Base-by-base conservation (phyloP, 1,140 invertebrate species). In the Centruroides sculpturatus region DNA sequence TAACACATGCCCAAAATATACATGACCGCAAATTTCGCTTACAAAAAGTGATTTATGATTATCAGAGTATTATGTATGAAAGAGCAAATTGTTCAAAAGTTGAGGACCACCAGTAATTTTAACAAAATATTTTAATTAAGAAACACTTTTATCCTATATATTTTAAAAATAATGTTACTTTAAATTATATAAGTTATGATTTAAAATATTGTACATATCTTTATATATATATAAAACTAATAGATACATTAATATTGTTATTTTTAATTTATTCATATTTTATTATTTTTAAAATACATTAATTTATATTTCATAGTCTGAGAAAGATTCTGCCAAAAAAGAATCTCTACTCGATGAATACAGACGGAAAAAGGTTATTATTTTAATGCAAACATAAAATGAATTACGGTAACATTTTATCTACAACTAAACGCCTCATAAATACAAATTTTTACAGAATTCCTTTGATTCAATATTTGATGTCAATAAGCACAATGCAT, bases 381-480 rank as follows among this genome's bases (percentile, higher is more conserved):
- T 50, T 35, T 51, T 13, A 49, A 41, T 41, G 8, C 23, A 41
- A 41, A 41, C 8, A 41, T 41, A 41, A 41, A 5, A 41, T 41
- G 5, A 41, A 41, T 41, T 23, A 23, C 1, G 1, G 12, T 51
- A 34, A 51, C 49, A 12, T 34, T 51, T 51, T 34, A 51, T 34
- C 12, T 34, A n/a, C 2, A 2, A 51, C 49, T 34, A 51, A 51
- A 51, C 2, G 12, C 12, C 34, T 34, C 12, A 12, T 34, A 51
- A 51, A 12, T 51, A 11, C 49, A 6, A 1, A 55, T 11, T 11
- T 61, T 66, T 54, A 48, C 60, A 72, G 69, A 87, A 91, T 64
- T 82, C 89, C 0, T 97, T 94, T 74, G 83, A 88, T 56, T 88
- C 89, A 3, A 87, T 98, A 52, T 92, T 97, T 71, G 85, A 92